Conservation (phyloP, 2,888 invertebrate genomes). For the Creontiades dilutus region DNA sequence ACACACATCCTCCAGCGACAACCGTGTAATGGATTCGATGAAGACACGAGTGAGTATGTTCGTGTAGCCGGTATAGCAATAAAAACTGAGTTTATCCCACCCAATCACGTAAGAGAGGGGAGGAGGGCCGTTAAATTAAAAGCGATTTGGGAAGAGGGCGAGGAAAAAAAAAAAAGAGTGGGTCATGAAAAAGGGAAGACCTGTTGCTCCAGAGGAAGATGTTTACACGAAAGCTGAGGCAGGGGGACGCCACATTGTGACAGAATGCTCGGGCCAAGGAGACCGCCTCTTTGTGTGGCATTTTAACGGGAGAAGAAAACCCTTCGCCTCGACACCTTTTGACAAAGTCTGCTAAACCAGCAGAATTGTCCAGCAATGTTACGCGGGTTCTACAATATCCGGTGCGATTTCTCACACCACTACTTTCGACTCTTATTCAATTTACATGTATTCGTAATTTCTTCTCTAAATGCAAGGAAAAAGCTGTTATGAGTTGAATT, state of each 20-base stretch:
- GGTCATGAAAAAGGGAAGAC: slow-evolving; percentile 19
- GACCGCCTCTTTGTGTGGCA: not conserved
- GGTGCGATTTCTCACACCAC: too few relatives aligned
- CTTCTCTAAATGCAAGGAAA: too few relatives aligned
- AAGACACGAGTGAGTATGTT: too few relatives aligned
- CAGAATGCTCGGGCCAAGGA: not conserved
- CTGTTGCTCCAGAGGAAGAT: slow-evolving; percentile 45
- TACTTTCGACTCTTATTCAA: too few relatives aligned
- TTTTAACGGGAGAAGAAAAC: not conserved
- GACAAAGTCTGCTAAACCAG: not conserved
- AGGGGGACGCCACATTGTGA: slow-evolving; percentile 7
- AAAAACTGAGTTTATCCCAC: not conserved
- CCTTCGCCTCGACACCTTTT: not conserved
- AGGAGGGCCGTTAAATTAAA: slow-evolving; percentile 35
- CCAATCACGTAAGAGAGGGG: not conserved
- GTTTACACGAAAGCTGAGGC: slow-evolving; percentile 36
- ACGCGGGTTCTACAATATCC: not conserved
- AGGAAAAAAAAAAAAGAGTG: not conserved
- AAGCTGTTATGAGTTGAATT: too few relatives aligned
- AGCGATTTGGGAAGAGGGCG: not conserved
- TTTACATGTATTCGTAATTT: too few relatives aligned
- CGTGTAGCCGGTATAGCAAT: too few relatives aligned
- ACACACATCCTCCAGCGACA: too few relatives aligned
- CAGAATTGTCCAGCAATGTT: not conserved
- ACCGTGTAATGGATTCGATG: too few relatives aligned